Evolutionary conservation across 2,797 vertebrate species (phyloP).

Genomic region (Chaenodraco wilsoni): DNA sequence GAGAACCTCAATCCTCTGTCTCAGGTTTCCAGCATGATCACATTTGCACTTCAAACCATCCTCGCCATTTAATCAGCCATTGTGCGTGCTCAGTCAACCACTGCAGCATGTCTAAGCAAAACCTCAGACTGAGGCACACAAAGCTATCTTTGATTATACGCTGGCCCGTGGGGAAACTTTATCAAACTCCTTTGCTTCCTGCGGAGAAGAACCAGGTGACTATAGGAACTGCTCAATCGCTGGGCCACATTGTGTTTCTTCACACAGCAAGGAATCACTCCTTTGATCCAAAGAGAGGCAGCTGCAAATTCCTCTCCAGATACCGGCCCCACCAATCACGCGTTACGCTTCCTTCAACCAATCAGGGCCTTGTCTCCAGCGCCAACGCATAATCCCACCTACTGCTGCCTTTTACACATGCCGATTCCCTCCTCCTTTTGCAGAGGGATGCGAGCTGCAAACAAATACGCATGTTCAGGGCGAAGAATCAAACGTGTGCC

Average conservation of each 20-base stretch:
- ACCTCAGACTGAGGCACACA: constrained; percentile 83
- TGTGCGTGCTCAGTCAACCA: constrained; percentile 84
- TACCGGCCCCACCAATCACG: constrained; percentile 63
- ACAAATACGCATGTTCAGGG: constrained; percentile 36
- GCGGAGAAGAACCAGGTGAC: constrained; percentile 83
- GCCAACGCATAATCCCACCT: constrained; percentile 52
- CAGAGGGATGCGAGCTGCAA: constrained; percentile 32
- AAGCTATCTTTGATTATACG: constrained; percentile 87
- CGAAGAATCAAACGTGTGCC: constrained; percentile 43
- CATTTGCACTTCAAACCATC: constrained; percentile 91
- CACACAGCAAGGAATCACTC: constrained; percentile 58
- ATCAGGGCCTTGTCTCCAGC: constrained; percentile 62
- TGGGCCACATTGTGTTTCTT: constrained; percentile 61
- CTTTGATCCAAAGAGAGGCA: constrained; percentile 78
- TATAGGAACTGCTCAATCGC: constrained; percentile 72
- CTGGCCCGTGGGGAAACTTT: constrained; percentile 82
- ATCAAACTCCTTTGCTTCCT: constrained; percentile 77
- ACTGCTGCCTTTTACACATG: constrained; percentile 41
- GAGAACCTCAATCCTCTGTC: constrained; percentile 73
- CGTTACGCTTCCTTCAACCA: constrained; percentile 59
- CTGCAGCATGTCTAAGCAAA: constrained; percentile 80
- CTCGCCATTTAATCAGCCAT: constrained; percentile 86
- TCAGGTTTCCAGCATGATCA: constrained; percentile 86
- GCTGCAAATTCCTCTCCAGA: constrained; percentile 68
- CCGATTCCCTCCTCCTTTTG: constrained; percentile 25